Evolutionary conservation across 2,888 invertebrate genomes (phyloP).

Genomic region (Coremacera marginata): DNA sequence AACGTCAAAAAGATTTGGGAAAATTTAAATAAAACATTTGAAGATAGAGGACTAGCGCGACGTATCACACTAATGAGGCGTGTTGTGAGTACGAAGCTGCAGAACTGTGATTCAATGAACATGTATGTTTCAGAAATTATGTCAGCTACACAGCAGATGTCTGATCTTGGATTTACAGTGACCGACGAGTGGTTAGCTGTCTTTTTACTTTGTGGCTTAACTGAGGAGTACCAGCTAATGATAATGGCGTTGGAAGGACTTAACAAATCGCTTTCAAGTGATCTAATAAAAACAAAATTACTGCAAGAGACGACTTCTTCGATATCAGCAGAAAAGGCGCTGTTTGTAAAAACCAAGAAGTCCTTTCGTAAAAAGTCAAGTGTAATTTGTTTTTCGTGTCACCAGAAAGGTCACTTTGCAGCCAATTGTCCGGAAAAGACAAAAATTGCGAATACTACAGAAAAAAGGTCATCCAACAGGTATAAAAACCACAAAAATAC

Average conservation of each 20-base stretch:
- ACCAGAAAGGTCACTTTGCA: neutral
- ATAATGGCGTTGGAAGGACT: constrained; percentile 12
- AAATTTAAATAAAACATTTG: neutral
- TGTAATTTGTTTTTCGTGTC: neutral
- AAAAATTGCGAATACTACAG: neutral
- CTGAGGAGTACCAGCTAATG: constrained; percentile 13
- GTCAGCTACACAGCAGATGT: constrained; percentile 1
- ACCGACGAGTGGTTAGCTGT: constrained; percentile 12
- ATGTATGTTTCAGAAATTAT: constrained; percentile 8
- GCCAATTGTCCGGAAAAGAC: neutral
- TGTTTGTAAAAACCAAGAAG: neutral
- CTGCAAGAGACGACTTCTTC: neutral
- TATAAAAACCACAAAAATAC: no score
- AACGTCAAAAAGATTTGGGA: neutral
- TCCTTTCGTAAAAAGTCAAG: neutral
- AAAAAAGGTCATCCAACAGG: neutral
- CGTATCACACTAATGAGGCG: neutral
- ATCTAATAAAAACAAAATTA: neutral
- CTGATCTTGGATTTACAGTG: constrained; percentile 10
- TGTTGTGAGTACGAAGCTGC: constrained; percentile 7
- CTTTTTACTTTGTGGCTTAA: constrained; percentile 12
- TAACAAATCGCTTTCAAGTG: neutral
- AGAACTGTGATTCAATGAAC: constrained; percentile 8
- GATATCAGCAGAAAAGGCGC: neutral
- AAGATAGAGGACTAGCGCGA: neutral